Conservation (phyloP, 2,797 vertebrate species). For the Chiroxiphia lanceolata region DNA sequence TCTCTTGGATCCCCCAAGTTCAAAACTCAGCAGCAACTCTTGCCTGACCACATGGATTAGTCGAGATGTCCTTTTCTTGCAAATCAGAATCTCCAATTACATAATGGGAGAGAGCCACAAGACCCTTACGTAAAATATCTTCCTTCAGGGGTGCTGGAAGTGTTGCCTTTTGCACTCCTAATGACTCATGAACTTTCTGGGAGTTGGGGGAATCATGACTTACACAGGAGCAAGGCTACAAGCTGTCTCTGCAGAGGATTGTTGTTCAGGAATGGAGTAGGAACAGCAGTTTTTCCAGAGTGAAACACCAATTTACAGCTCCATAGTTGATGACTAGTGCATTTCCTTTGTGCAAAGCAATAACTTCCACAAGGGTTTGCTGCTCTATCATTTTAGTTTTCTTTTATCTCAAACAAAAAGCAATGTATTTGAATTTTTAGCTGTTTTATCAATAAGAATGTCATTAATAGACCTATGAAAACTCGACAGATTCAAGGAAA, state of each 20-base stretch:
- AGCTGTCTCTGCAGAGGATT: background rate
- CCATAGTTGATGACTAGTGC: rapidly evolving
- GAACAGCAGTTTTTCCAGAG: background rate
- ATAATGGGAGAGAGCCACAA: background rate
- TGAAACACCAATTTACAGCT: background rate
- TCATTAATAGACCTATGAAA: background rate
- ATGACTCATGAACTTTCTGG: rapidly evolving
- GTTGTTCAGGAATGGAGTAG: background rate
- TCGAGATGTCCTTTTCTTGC: background rate
- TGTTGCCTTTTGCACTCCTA: background rate
- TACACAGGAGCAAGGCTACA: background rate
- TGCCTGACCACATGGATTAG: background rate
- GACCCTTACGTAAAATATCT: background rate
- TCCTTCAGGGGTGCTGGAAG: rapidly evolving
- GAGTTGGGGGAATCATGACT: background rate
- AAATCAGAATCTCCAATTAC: background rate
- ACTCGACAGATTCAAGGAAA: background rate
- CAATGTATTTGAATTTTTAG: background rate
- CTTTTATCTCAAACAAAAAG: background rate
- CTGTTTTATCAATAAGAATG: background rate
- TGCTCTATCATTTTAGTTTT: background rate
- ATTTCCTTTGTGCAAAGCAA: background rate
- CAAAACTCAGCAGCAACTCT: background rate
- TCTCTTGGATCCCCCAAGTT: background rate
- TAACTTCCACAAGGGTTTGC: background rate